A percentile compares a stretch with the other conserved stretches of the same genome.
These are phyloP conservation scores for Pristionchus mayeri DNA, from an alignment of 2,888 invertebrate species.

Conservation along the genomic window DNA sequence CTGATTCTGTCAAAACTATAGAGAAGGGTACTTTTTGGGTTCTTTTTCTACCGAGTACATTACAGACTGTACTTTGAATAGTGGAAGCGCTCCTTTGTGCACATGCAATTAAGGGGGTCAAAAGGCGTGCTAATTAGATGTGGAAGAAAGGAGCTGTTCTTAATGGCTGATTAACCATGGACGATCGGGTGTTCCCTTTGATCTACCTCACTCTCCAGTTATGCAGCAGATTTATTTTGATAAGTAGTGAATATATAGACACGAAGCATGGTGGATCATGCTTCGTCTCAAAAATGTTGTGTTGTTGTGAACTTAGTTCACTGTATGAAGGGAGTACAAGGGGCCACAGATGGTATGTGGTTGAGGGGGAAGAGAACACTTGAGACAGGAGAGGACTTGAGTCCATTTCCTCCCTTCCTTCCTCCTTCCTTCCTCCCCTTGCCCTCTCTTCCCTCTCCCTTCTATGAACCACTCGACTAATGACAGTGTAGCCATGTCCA, in stretches of 20 bases:
- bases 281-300: not conserved
- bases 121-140: not conserved
- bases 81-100: not conserved
- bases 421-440: not conserved
- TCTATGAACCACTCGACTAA: constrained; percentile 25
- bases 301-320: not conserved
- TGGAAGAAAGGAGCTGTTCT: not conserved
- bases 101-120: constrained; percentile 7
- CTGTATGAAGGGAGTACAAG: not conserved
- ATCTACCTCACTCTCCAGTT: not conserved
- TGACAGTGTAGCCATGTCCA: constrained; percentile 43
- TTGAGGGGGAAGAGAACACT: constrained; percentile 38
- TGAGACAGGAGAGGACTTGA: constrained; percentile 20
- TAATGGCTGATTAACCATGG: not conserved
- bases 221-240: too few relatives aligned
- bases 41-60: too few relatives aligned
- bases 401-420: constrained; percentile 37
- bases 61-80: too few relatives aligned
- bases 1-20: too few relatives aligned
- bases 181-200: not conserved
- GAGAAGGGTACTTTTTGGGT: too few relatives aligned
- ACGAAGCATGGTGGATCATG: too few relatives aligned
- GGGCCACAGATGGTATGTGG: constrained; percentile 10
- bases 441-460: not conserved
- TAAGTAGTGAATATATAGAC: too few relatives aligned